phyloP scores from a whole-genome alignment of 2,113 vertebrate genomes.

The Lutjanus erythropterus region DNA sequence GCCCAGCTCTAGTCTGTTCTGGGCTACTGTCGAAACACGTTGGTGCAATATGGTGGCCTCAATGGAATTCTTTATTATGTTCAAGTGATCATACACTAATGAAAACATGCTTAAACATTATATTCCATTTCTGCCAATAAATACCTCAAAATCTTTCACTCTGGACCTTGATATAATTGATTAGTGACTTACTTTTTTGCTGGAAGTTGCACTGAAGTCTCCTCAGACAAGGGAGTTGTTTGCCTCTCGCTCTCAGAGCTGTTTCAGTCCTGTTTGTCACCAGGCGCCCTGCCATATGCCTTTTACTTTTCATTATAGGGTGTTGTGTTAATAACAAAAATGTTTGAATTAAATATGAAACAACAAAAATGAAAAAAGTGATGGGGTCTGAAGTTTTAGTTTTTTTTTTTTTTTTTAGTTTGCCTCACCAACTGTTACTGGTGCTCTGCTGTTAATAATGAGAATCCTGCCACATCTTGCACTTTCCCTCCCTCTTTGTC shows the following conservation, averaged over 20 bases:
- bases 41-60: no score
- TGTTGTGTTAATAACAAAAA: not conserved
- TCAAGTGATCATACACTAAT: no score
- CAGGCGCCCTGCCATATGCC: not conserved
- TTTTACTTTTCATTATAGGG: not conserved
- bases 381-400: not conserved
- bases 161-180: not conserved
- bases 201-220: not conserved
- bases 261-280: not conserved
- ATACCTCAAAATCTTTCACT: no score
- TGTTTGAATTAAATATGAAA: not conserved
- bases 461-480: slow-evolving; percentile 34
- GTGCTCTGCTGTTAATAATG: slow-evolving; percentile 22
- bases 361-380: not conserved
- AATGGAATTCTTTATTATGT: no score
- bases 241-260: not conserved
- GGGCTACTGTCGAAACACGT: no score
- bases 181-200: not conserved
- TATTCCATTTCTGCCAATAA: no score
- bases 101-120: no score
- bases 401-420: slow-evolving; percentile 13
- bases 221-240: not conserved
- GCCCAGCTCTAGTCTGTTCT: no score
- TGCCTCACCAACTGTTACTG: slow-evolving; percentile 25
- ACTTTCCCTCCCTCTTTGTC: slow-evolving; percentile 38